A percentile compares a stretch with the other conserved stretches of the same genome.
Conservation (phyloP, 1,140 invertebrate genomes). For the Papilio xuthus region DNA sequence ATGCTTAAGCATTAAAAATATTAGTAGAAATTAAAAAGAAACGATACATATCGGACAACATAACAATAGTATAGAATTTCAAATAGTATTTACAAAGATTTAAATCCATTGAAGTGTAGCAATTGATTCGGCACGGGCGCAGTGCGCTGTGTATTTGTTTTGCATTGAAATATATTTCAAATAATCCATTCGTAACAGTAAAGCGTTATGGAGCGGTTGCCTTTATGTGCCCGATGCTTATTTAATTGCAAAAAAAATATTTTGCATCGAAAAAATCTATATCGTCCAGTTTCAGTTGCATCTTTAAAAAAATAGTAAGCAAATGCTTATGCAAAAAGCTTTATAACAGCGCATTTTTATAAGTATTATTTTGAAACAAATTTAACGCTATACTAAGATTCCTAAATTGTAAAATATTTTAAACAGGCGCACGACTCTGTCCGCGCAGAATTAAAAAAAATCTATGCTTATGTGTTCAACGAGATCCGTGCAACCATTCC, state of each 20-base stretch:
- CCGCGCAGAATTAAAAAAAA: no score
- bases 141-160: slow-evolving; percentile 31
- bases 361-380: no score
- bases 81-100: slow-evolving; percentile 1
- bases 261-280: background rate
- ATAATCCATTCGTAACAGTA: slow-evolving; percentile 34
- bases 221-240: slow-evolving; percentile 20
- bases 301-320: background rate
- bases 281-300: background rate
- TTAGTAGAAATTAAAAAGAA: no score
- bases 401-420: no score
- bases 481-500: no score
- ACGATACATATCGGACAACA: background rate
- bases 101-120: slow-evolving; percentile 24
- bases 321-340: background rate
- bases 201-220: slow-evolving; percentile 35
- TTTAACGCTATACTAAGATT: no score
- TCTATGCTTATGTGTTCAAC: no score
- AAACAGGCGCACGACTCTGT: no score
- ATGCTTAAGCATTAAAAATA: no score
- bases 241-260: slow-evolving; percentile 28
- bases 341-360: no score
- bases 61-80: slow-evolving; percentile 13
- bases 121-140: slow-evolving; percentile 19
- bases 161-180: slow-evolving; percentile 29